A percentile compares a stretch with the other conserved stretches of the same genome.
phyloP scores from a whole-genome alignment of 2,113 vertebrate species.

The Origma solitaria region DNA sequence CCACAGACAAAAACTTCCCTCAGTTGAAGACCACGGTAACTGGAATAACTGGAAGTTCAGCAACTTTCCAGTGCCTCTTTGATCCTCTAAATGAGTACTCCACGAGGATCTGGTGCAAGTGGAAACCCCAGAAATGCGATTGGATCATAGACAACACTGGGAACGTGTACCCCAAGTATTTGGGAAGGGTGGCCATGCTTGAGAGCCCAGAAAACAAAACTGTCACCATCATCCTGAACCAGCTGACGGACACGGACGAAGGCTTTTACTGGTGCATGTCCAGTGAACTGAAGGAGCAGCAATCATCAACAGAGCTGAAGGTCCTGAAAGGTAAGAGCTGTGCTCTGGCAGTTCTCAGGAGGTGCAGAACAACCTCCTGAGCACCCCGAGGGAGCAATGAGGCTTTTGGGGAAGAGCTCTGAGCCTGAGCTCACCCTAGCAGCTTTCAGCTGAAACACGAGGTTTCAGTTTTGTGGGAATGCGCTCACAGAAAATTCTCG shows the following conservation, averaged over 20 bases:
- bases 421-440: not conserved
- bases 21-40: not conserved
- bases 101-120: conserved; percentile 61
- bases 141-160: not conserved
- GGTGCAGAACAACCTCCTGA: not conserved
- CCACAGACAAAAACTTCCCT: conserved; percentile 37
- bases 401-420: not conserved
- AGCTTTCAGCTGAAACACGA: not conserved
- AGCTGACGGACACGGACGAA: conserved; percentile 34
- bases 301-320: conserved; percentile 23
- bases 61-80: conserved; percentile 54
- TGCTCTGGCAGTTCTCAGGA: fast-evolving
- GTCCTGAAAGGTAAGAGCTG: conserved; percentile 49
- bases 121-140: not conserved
- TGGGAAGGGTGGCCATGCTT: conserved; percentile 52
- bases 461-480: not conserved
- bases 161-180: fast-evolving
- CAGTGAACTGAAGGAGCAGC: not conserved
- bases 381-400: not conserved
- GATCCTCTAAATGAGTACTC: not conserved
- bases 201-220: not conserved
- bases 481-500: fast-evolving
- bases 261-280: conserved; percentile 76
- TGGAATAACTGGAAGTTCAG: conserved; percentile 53
- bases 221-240: conserved; percentile 56